phyloP scores from a whole-genome alignment of 2,113 vertebrate species.

The Caretta caretta region DNA sequence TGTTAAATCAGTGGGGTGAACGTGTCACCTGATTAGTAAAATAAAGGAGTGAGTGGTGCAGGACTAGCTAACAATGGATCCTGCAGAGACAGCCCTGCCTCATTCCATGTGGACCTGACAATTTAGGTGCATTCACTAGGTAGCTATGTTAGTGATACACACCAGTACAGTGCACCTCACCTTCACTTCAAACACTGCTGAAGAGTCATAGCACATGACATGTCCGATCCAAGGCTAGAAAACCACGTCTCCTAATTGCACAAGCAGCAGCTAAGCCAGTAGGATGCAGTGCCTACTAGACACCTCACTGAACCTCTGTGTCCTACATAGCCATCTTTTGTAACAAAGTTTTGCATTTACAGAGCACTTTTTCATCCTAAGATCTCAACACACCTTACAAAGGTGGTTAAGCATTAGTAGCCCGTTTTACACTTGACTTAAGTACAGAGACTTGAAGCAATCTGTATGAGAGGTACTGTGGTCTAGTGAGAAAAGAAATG shows the following conservation, averaged over 20 bases:
- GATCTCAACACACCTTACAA: background rate
- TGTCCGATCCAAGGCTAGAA: fast-evolving
- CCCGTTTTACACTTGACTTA: background rate
- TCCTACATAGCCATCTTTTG: background rate
- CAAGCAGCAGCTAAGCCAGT: background rate
- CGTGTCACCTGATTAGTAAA: background rate
- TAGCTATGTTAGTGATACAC: background rate
- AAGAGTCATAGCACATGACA: background rate
- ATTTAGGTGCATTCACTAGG: background rate
- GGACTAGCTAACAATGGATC: background rate
- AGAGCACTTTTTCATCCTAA: background rate
- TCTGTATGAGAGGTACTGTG: background rate
- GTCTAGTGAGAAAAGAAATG: background rate
- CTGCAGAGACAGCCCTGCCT: background rate
- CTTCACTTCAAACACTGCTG: background rate
- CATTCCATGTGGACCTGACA: background rate
- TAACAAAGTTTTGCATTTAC: background rate
- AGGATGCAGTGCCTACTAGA: fast-evolving
- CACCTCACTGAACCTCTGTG: background rate
- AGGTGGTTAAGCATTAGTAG: background rate
- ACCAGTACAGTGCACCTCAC: background rate
- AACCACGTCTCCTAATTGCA: background rate
- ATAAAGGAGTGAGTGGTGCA: background rate
- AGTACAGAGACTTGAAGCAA: background rate
- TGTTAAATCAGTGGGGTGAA: background rate